Evolutionary conservation across 2,113 vertebrate species (phyloP), one percentile per base, ranked within the genome.

Genomic region (Okapia johnstoni): DNA sequence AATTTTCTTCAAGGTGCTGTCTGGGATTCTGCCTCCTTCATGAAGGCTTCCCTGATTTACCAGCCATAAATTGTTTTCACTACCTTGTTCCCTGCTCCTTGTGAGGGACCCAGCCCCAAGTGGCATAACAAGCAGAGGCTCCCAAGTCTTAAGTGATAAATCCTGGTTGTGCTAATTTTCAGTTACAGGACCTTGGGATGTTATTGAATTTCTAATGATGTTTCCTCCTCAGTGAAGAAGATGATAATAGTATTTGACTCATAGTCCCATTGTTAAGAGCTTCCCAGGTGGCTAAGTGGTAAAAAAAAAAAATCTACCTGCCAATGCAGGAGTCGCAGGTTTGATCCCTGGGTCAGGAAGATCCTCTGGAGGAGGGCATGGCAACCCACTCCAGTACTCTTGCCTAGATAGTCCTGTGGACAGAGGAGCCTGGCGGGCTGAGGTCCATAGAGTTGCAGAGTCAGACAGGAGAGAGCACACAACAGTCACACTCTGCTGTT

Each of bases 271-370:
- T 70, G n/a, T 40, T 70, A 40, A 70, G 10, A 40, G 66, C n/a
- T 40, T 70, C 19, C n/a, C 66, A 70, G n/a, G 9, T 23, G 66
- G 19, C 19, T 70, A 12, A 70, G n/a, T 70, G 66, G 10, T 70
- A 33, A 36, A 36, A 66, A 66, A 66, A 36, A 70, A 46, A 46
- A 46, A 21, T 12, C n/a, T 0, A 0, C 66, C 19, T 0, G n/a
- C n/a, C 66, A 70, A 2, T 36, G 19, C 10, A 36, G 10, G 66
- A 70, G 66, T 12, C 2, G 1, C 66, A 70, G 66, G 2, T 36
- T 70, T 0, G 1, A 70, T 70, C 66, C 63, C n/a, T 70, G n/a
- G n/a, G n/a, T 40, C n/a, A 23, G n/a, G n/a, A 70, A 40, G 66
- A 70, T 40, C 66, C n/a, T 23, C n/a, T 40, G n/a, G n/a, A 40